Percentiles rank a stretch among this genome's conserved stretches.
phyloP scores from a whole-genome alignment of 2,797 vertebrate species.

The Cossypha niveicapilla region DNA sequence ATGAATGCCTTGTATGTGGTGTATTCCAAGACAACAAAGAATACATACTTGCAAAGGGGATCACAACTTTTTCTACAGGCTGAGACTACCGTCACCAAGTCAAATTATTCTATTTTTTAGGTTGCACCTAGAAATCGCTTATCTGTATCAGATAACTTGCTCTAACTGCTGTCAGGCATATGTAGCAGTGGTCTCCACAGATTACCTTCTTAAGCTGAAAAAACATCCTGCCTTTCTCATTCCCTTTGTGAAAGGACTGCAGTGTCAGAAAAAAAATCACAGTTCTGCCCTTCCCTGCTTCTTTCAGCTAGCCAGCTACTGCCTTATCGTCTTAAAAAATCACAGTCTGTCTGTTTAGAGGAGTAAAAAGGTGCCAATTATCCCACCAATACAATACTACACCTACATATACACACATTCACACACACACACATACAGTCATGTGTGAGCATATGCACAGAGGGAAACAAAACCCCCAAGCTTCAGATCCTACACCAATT shows the following conservation, averaged over 20 bases:
- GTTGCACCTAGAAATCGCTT: background rate
- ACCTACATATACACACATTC: fast-evolving
- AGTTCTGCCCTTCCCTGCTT: background rate
- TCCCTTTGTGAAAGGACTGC: background rate
- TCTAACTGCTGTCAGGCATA: fast-evolving
- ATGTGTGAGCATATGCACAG: fast-evolving
- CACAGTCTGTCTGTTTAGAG: background rate
- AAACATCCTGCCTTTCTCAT: background rate
- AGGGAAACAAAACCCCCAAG: background rate
- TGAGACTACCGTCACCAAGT: background rate
- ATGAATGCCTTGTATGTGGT: background rate
- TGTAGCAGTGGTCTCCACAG: background rate
- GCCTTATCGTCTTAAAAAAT: background rate
- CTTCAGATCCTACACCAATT: background rate
- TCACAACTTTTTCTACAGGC: background rate
- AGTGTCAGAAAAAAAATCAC: background rate
- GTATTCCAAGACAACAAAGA: background rate
- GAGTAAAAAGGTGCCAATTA: background rate
- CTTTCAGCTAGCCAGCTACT: background rate
- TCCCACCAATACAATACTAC: background rate
- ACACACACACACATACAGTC: background rate
- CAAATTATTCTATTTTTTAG: background rate
- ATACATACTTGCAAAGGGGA: background rate
- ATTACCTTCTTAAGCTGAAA: background rate
- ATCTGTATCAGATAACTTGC: background rate